phyloP scores from a whole-genome alignment of 2,888 invertebrate genomes.

The Junonia oenone region DNA sequence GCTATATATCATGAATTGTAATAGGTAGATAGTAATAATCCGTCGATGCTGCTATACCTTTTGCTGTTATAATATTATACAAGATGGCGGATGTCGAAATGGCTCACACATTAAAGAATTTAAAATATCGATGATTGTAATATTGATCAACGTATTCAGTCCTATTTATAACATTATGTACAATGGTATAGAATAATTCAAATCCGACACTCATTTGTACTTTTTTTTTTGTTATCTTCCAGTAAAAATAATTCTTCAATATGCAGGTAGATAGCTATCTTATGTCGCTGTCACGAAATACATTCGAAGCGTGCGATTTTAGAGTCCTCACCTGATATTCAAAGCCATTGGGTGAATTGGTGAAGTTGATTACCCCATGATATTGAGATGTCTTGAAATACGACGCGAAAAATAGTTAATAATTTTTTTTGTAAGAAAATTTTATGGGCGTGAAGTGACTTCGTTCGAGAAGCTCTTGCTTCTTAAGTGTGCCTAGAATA shows the following conservation, averaged over 20 bases:
- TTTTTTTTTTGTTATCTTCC: conserved; percentile 27
- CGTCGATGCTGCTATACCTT: too few relatives aligned
- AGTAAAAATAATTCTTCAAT: conserved; percentile 29
- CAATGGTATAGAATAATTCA: too few relatives aligned
- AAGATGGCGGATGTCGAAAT: too few relatives aligned
- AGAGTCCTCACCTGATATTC: conserved; percentile 34
- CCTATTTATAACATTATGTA: too few relatives aligned
- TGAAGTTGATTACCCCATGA: conserved; percentile 24
- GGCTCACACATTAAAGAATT: too few relatives aligned
- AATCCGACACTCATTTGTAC: too few relatives aligned
- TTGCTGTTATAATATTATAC: too few relatives aligned
- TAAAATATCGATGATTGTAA: too few relatives aligned
- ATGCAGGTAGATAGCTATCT: conserved; percentile 38
- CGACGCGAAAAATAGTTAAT: neutral
- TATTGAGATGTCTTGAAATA: conserved; percentile 16
- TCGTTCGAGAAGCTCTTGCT: neutral
- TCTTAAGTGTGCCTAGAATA: too few relatives aligned
- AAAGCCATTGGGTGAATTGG: conserved; percentile 18
- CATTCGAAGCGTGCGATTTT: conserved; percentile 54
- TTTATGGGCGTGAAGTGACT: neutral
- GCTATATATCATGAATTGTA: too few relatives aligned
- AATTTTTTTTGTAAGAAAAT: neutral
- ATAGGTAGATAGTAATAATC: too few relatives aligned
- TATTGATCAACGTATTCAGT: too few relatives aligned
- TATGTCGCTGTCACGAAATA: conserved; percentile 48